Percentiles rank a stretch among this genome's conserved stretches.
Conservation (phyloP, 2,113 vertebrate genomes). For the Eolophus roseicapilla region DNA sequence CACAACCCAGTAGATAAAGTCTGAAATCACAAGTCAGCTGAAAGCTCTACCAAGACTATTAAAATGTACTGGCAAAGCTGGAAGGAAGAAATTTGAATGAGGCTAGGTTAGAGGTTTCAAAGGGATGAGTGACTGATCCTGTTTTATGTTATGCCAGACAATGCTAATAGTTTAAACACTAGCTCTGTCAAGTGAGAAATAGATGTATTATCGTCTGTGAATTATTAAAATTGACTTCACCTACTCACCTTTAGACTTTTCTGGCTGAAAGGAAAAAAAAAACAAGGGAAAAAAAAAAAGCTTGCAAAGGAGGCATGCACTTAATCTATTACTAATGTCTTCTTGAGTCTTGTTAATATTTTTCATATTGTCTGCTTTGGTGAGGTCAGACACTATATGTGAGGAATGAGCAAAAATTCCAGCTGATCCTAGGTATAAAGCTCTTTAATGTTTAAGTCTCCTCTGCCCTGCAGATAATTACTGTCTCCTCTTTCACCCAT, state of each 20-base stretch:
- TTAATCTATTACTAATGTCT: slow-evolving; percentile 49
- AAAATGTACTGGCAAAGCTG: slow-evolving; percentile 43
- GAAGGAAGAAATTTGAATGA: slow-evolving; percentile 22
- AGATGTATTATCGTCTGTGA: slow-evolving; percentile 33
- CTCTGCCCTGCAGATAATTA: slow-evolving; percentile 46
- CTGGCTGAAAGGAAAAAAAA: neutral
- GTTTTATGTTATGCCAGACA: slow-evolving; percentile 48
- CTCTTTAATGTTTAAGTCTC: slow-evolving; percentile 37
- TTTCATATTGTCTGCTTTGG: slow-evolving; percentile 53
- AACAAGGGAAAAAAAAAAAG: neutral
- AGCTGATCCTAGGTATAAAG: slow-evolving; percentile 34
- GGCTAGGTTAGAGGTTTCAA: slow-evolving; percentile 40
- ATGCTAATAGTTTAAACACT: slow-evolving; percentile 18
- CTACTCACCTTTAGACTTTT: neutral
- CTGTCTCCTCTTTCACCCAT: slow-evolving; percentile 39
- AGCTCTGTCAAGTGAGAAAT: slow-evolving; percentile 57
- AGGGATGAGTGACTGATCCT: slow-evolving; percentile 12
- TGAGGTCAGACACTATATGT: slow-evolving; percentile 5
- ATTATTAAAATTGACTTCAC: slow-evolving; percentile 36
- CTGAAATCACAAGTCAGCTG: slow-evolving; percentile 35
- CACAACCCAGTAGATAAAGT: slow-evolving; percentile 15
- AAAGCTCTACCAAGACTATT: slow-evolving; percentile 4
- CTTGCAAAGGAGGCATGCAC: neutral
- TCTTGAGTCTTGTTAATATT: slow-evolving; percentile 46
- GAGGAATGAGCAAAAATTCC: slow-evolving; percentile 43